Base-by-base conservation (phyloP, 1,140 invertebrate genomes). In the Drosophila watanabei region DNA sequence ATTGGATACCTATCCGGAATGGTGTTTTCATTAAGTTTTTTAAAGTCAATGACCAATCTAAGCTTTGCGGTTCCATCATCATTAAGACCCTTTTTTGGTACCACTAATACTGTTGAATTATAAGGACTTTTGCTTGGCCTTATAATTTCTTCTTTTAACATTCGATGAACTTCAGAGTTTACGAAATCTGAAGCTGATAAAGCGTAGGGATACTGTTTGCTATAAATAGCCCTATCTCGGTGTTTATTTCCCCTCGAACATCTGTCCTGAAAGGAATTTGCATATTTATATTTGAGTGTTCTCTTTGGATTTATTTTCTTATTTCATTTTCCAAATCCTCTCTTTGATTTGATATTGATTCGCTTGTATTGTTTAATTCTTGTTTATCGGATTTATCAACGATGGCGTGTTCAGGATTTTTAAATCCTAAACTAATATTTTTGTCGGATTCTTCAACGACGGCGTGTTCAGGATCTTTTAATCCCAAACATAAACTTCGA, bases 21-120 rank as follows among this genome's bases (percentile, higher is more conserved):
- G 0, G 58, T 60, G 20, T 32, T 45, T 45, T 65, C 62, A 43
- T 57, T 62, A 4, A 52, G 16, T 30, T 70, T 60, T 45, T 32
- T n/a, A 51, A 20, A 41, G 3, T 46, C 58, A 2, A 33, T 60
- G 0, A 60, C 30, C 0, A 60, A 2, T 32, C 58, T 46, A 2
- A 32, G 18, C 35, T 60, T 60, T 1, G 16, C 11, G 2, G 5
- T 57, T 5, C 35, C 54, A 28, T 41, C 35, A 30, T 41, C 20
- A 24, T 37, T 54, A 0, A 13, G 3, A 14, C 56, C 39, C 5
- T 58, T 59, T 13, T 45, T 59, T 32, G 39, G 41, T n/a, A 59
- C 57, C 2, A 59, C 41, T 6, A 59, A 8, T 3, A 45, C 57
- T 0, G 41, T 24, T 14, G 41, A 59, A 59, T 59, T 59, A 14